Conservation (phyloP, 2,113 vertebrate genomes). For the Pontoporia blainvillei region DNA sequence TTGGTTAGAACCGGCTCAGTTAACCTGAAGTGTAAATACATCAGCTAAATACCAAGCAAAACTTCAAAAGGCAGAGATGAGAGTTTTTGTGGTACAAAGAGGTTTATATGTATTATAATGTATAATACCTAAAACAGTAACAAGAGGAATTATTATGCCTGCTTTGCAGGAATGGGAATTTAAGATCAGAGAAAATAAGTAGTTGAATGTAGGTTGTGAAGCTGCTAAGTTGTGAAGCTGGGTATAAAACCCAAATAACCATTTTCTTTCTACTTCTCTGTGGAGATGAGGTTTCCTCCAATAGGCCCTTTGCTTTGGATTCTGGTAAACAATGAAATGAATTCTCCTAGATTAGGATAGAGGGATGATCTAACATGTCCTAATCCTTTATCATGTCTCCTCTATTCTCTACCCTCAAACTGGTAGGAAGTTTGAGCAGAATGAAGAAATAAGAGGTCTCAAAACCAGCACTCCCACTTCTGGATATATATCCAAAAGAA, state of each 20-base stretch:
- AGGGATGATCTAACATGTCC: neutral
- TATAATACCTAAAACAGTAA: neutral
- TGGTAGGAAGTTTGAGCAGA: neutral
- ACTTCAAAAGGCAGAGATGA: neutral
- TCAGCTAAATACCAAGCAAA: neutral
- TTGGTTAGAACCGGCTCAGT: neutral
- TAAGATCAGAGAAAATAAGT: neutral
- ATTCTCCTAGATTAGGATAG: neutral
- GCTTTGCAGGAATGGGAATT: neutral
- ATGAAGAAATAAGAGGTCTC: neutral
- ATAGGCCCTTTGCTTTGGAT: neutral
- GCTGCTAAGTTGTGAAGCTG: neutral
- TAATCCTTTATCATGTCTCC: neutral
- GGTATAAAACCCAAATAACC: neutral
- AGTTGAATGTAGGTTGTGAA: neutral
- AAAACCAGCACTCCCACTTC: neutral
- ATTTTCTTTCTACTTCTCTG: neutral
- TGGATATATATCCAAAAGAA: neutral
- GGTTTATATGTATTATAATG: neutral
- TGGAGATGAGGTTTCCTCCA: neutral
- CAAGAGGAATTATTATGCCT: neutral
- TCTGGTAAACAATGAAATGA: neutral
- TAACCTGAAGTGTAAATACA: neutral
- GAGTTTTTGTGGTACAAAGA: neutral
- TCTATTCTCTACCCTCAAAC: neutral